Conservation (phyloP, 2,888 invertebrate species). For the Eupithecia vulgata region DNA sequence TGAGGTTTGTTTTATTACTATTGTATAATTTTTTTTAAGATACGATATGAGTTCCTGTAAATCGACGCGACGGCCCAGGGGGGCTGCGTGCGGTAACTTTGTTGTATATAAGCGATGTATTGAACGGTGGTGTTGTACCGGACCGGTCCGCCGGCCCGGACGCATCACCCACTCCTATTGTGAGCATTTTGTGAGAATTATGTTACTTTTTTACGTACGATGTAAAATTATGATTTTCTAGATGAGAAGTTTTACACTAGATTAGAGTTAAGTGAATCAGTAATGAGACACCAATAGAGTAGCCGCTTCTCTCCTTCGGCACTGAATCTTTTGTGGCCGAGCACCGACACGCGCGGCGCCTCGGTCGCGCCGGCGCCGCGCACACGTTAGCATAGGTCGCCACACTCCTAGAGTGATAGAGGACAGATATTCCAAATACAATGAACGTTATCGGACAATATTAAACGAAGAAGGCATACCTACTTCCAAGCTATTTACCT, state of each 20-base stretch:
- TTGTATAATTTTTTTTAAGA: conserved; percentile 82
- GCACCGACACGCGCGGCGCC: conserved; percentile 59
- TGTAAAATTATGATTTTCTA: conserved; percentile 78
- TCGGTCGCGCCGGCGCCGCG: conserved; percentile 23
- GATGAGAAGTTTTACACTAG: conserved; percentile 83
- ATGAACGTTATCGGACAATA: conserved; percentile 82
- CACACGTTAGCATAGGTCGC: conserved; percentile 73
- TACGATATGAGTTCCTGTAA: conserved; percentile 84
- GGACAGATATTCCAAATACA: conserved; percentile 74
- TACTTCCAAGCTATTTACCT: conserved; percentile 82
- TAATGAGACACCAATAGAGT: conserved; percentile 84
- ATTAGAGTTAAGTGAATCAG: conserved; percentile 82
- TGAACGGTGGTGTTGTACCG: conserved; percentile 51
- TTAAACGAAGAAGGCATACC: conserved; percentile 80
- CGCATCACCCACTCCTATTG: conserved; percentile 78
- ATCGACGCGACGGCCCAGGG: conserved; percentile 67
- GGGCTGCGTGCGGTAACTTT: conserved; percentile 69
- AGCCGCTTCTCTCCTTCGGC: conserved; percentile 83
- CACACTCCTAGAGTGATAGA: conserved; percentile 82
- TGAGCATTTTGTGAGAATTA: conserved; percentile 83
- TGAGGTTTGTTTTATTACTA: conserved; percentile 84
- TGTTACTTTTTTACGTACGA: conserved; percentile 81
- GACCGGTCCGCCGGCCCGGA: conserved; percentile 58
- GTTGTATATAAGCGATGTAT: conserved; percentile 81
- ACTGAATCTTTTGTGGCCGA: conserved; percentile 77